phyloP scores from a whole-genome alignment of 2,797 vertebrate genomes.

The Rhodeus uyekii region DNA sequence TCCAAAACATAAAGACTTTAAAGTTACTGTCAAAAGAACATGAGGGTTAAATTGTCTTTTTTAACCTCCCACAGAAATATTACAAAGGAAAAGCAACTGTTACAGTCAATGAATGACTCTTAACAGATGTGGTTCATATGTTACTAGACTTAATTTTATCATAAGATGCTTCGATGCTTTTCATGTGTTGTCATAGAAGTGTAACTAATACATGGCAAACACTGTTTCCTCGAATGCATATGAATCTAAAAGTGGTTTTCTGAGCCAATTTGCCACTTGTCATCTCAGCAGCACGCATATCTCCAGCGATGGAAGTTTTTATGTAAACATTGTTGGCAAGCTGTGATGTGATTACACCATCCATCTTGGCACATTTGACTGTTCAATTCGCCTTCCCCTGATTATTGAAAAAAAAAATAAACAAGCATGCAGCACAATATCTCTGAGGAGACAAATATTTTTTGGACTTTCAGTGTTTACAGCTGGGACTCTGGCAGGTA shows the following conservation, averaged over 20 bases:
- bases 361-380: constrained; percentile 35
- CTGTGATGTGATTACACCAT: constrained; percentile 37
- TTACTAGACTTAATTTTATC: neutral
- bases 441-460: neutral
- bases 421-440: neutral
- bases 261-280: constrained; percentile 33
- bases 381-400: constrained; percentile 17
- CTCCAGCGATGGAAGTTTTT: constrained; percentile 27
- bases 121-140: neutral
- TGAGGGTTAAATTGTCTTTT: neutral
- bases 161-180: neutral
- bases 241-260: constrained; percentile 4
- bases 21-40: neutral
- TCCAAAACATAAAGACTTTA: neutral
- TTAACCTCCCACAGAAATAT: neutral
- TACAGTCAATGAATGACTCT: neutral
- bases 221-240: neutral
- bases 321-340: constrained; percentile 38
- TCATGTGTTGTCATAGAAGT: neutral
- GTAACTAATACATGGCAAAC: constrained; percentile 1
- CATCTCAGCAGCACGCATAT: constrained; percentile 9
- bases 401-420: neutral
- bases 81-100: neutral
- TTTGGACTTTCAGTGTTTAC: neutral
- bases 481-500: neutral